These are phyloP conservation scores for Ctenochaetus hawaiiensis DNA, from an alignment of 2,797 vertebrate species.

Conservation along the genomic window DNA sequence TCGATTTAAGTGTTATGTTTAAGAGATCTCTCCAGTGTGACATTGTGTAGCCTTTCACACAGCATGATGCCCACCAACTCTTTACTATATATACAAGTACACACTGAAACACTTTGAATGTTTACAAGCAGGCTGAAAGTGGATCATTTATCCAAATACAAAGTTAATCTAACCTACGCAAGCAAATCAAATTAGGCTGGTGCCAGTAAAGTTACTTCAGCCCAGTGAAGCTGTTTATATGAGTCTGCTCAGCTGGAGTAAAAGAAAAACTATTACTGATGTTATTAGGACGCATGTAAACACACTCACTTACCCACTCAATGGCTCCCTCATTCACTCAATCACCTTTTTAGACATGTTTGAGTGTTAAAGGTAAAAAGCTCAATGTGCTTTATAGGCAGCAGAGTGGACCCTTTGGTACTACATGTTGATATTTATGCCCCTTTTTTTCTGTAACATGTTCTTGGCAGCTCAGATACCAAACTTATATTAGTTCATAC, in stretches of 20 bases:
- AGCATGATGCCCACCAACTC: constrained; percentile 20
- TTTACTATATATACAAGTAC: constrained; percentile 25
- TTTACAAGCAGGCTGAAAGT: constrained; percentile 64
- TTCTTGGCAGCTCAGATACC: constrained; percentile 3
- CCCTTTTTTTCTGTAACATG: neutral
- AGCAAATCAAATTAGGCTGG: constrained; percentile 65
- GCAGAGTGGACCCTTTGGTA: too few relatives aligned
- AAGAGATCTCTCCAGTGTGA: constrained; percentile 35
- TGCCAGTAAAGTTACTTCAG: constrained; percentile 60
- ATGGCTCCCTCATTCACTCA: constrained; percentile 50
- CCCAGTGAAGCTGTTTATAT: constrained; percentile 62
- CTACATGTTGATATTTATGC: neutral
- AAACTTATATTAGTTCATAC: neutral
- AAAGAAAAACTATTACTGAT: constrained; percentile 72
- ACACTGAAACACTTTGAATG: constrained; percentile 51
- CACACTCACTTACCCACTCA: constrained; percentile 52
- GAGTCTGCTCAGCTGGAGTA: constrained; percentile 63
- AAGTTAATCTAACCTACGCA: constrained; percentile 58
- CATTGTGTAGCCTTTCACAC: constrained; percentile 36
- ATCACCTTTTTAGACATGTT: constrained; percentile 26
- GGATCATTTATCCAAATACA: constrained; percentile 66
- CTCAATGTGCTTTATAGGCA: neutral
- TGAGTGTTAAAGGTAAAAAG: constrained; percentile 15
- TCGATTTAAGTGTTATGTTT: neutral
- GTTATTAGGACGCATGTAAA: constrained; percentile 77